Evolutionary conservation across 1,140 invertebrate species (phyloP).

Genomic region (Battus philenor): DNA sequence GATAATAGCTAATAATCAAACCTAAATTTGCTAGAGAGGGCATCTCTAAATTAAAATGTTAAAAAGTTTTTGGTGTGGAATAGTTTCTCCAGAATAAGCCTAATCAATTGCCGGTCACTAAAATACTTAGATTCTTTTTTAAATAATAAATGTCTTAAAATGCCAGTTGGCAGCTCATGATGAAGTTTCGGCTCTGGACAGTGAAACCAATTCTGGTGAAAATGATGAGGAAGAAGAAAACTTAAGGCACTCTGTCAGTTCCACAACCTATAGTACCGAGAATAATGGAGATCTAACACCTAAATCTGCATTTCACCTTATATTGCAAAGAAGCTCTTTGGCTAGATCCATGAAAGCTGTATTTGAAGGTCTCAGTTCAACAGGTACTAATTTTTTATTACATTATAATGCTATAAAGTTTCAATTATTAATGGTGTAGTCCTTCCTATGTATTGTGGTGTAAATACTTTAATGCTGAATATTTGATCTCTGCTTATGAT

Average conservation of each 20-base stretch:
- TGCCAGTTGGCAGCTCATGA: constrained; percentile 78
- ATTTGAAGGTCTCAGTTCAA: constrained; percentile 88
- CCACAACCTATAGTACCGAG: constrained; percentile 43
- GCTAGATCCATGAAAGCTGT: constrained; percentile 90
- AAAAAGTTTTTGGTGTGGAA: no score
- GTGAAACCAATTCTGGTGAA: constrained; percentile 75
- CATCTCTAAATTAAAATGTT: background rate
- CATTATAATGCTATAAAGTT: no score
- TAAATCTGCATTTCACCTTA: constrained; percentile 79
- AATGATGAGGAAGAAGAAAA: constrained; percentile 63
- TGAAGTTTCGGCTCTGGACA: constrained; percentile 75
- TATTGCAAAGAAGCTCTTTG: constrained; percentile 87
- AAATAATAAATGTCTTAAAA: constrained; percentile 4
- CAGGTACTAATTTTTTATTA: constrained; percentile 69
- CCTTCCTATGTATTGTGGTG: no score
- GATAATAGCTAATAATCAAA: no score
- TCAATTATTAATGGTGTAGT: no score
- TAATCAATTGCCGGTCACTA: no score
- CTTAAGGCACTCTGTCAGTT: constrained; percentile 47
- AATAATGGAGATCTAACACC: constrained; percentile 40
- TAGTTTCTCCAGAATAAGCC: no score
- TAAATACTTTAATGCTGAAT: no score
- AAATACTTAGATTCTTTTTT: background rate
- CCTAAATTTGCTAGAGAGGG: no score
- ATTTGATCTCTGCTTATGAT: background rate